These are phyloP conservation scores for Leptestheria dahalacensis DNA, from an alignment of 1,140 invertebrate species.

Conservation along the genomic window DNA sequence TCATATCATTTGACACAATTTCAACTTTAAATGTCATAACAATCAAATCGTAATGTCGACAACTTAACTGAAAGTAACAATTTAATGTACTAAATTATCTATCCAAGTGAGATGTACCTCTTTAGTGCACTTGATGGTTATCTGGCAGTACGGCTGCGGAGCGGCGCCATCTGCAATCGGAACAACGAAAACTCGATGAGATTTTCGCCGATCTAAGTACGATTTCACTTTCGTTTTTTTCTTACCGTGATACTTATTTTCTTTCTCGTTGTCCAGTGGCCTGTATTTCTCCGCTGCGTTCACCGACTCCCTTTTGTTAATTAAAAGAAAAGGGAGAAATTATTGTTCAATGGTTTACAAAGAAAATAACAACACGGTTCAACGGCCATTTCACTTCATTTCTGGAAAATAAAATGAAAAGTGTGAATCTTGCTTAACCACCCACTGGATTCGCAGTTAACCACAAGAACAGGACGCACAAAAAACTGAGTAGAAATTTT, in stretches of 20 bases:
- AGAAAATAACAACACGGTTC: neutral
- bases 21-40: constrained; percentile 13
- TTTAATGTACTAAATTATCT: too few species aligned
- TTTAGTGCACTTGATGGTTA: constrained; percentile 76
- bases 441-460: too few species aligned
- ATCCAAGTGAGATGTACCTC: constrained; percentile 59
- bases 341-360: neutral
- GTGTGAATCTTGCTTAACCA: too few species aligned
- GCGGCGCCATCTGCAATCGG: constrained; percentile 25
- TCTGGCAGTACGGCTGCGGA: constrained; percentile 74
- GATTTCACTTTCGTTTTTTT: too few species aligned
- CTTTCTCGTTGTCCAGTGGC: constrained; percentile 2
- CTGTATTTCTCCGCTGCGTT: too few species aligned
- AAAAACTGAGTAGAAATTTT: too few species aligned
- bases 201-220: too few species aligned
- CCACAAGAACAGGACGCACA: too few species aligned
- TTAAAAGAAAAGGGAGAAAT: neutral
- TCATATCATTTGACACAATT: neutral
- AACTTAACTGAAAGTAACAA: constrained; percentile 1
- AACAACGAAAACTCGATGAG: neutral
- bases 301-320: neutral
- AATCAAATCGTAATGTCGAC: too few species aligned
- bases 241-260: neutral
- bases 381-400: too few species aligned
- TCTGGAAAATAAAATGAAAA: too few species aligned